These are phyloP conservation scores for Drosophila meridionalis DNA, from an alignment of 2,888 invertebrate species.

Conservation along the genomic window DNA sequence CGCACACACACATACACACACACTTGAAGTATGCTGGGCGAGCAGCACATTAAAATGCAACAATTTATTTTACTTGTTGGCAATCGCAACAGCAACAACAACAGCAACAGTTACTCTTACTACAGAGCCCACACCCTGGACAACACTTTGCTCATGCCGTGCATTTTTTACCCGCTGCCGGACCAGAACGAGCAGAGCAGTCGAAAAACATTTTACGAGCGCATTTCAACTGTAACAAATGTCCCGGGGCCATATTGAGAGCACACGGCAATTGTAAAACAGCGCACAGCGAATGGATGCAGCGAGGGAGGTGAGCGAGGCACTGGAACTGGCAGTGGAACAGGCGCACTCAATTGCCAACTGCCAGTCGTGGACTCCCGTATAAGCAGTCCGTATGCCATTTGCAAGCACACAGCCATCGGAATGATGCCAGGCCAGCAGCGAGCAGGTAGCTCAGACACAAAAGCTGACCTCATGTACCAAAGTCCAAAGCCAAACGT, in stretches of 20 bases:
- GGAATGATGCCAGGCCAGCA: constrained; percentile 8
- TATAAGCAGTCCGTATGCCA: constrained; percentile 17
- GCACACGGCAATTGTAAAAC: constrained; percentile 45
- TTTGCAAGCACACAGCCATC: constrained; percentile 14
- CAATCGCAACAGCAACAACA: constrained; percentile 36
- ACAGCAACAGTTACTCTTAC: constrained; percentile 17
- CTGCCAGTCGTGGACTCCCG: constrained; percentile 20
- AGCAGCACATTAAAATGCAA: constrained; percentile 76
- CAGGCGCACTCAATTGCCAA: constrained; percentile 34
- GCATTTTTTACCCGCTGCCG: constrained; percentile 47
- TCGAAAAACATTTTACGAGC: constrained; percentile 77
- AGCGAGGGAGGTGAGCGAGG: background rate
- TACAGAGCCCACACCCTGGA: constrained; percentile 8
- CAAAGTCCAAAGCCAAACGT: constrained; percentile 61
- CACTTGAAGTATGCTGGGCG: constrained; percentile 38
- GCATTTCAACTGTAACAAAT: constrained; percentile 82
- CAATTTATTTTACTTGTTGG: constrained; percentile 81
- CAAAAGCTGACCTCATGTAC: constrained; percentile 76
- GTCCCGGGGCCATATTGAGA: constrained; percentile 65
- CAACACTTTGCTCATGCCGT: constrained; percentile 19
- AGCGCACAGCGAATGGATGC: constrained; percentile 10
- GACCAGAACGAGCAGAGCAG: constrained; percentile 28
- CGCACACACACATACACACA: constrained; percentile 35
- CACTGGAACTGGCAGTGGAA: background rate
- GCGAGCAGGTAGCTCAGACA: constrained; percentile 35